Evolutionary conservation across 2,113 vertebrate species (phyloP).

Genomic region (Prochilodus magdalenae): DNA sequence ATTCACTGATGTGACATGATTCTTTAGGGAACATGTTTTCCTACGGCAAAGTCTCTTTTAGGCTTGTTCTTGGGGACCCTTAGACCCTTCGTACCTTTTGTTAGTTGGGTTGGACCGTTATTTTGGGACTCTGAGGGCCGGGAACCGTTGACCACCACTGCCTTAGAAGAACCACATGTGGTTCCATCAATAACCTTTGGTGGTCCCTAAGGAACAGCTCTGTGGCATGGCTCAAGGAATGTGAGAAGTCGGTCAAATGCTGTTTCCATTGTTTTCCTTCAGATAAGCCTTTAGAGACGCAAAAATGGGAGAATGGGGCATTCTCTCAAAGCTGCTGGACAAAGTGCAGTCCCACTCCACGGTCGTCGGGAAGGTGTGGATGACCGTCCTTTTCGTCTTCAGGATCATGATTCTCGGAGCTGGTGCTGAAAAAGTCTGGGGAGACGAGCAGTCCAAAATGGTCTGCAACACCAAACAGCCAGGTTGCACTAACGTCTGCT

Average conservation of each 20-base stretch:
- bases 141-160: too few species aligned
- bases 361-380: slow-evolving; percentile 91
- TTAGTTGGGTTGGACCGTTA: too few species aligned
- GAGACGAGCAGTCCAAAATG: slow-evolving; percentile 92
- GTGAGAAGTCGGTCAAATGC: background rate
- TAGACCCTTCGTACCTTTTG: too few species aligned
- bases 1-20: too few species aligned
- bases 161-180: too few species aligned
- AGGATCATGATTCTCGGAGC: slow-evolving; percentile 93
- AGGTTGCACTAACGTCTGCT: slow-evolving; percentile 95
- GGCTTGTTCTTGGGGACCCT: too few species aligned
- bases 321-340: slow-evolving; percentile 88
- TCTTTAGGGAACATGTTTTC: too few species aligned
- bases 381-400: slow-evolving; percentile 95
- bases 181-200: too few species aligned
- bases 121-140: too few species aligned
- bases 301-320: slow-evolving; percentile 78
- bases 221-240: too few species aligned
- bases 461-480: slow-evolving; percentile 95
- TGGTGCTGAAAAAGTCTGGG: slow-evolving; percentile 78
- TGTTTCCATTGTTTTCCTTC: slow-evolving; percentile 29
- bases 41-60: too few species aligned
- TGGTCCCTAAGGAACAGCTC: too few species aligned
- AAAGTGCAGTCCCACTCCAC: slow-evolving; percentile 93
- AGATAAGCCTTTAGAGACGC: slow-evolving; percentile 25